A percentile compares a stretch with the other conserved stretches of the same genome.
phyloP scores from a whole-genome alignment of 2,888 invertebrate genomes.

The Odontothrips loti region DNA sequence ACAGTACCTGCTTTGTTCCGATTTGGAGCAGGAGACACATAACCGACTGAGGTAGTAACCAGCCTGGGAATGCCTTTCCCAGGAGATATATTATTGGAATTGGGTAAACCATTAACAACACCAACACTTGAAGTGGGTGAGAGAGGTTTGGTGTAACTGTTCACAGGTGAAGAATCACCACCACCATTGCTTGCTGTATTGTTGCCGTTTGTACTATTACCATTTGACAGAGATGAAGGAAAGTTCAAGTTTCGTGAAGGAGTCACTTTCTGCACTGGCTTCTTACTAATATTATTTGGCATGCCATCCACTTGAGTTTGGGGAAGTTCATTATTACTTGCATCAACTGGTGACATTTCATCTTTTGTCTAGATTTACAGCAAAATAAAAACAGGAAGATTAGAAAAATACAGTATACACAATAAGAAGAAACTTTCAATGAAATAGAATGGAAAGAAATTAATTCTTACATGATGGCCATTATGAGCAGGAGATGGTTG shows the following conservation, averaged over 20 bases:
- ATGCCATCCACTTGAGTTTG: slow-evolving; percentile 16
- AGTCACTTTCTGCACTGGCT: slow-evolving; percentile 74
- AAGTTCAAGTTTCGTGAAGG: slow-evolving; percentile 61
- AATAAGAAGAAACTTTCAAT: background rate
- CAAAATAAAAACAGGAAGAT: background rate
- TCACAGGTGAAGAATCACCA: slow-evolving; percentile 8
- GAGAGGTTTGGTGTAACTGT: slow-evolving; percentile 29
- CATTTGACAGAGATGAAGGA: slow-evolving; percentile 31
- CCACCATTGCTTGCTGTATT: slow-evolving; percentile 10
- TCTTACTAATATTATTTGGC: slow-evolving; percentile 45
- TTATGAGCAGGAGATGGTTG: slow-evolving; percentile 3
- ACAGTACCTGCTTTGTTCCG: slow-evolving; percentile 48
- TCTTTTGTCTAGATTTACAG: slow-evolving; percentile 39
- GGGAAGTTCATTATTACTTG: background rate
- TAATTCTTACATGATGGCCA: slow-evolving; percentile 13
- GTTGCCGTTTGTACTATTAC: slow-evolving; percentile 29
- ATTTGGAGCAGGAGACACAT: slow-evolving; percentile 41
- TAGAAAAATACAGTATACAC: background rate
- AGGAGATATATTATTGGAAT: slow-evolving; percentile 39
- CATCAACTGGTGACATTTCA: slow-evolving; percentile 42
- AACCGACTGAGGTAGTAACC: slow-evolving; percentile 56
- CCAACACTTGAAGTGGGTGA: slow-evolving; percentile 28
- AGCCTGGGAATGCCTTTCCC: slow-evolving; percentile 47
- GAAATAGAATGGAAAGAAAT: background rate
- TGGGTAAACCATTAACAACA: slow-evolving; percentile 39